Conservation (phyloP, 2,888 invertebrate species). For the Capitulum mitella region DNA sequence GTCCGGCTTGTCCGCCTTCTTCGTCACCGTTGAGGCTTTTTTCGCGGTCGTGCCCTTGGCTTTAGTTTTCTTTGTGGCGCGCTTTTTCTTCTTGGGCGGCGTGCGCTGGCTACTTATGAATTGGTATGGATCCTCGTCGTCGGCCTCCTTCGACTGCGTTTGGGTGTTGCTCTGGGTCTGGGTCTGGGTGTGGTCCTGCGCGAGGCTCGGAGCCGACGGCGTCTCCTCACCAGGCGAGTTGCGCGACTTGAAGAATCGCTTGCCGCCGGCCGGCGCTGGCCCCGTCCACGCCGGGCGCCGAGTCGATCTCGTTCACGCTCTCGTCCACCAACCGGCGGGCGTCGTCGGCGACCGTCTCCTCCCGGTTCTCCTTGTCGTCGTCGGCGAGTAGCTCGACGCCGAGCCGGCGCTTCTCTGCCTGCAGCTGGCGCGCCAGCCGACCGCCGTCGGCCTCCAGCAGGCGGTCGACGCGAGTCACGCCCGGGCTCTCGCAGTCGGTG, state of each 20-base stretch:
- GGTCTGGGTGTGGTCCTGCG: background rate
- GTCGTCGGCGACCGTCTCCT: background rate
- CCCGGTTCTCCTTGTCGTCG: background rate
- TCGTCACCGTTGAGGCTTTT: background rate
- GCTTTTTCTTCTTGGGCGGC: conserved; percentile 18
- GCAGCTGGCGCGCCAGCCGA: background rate
- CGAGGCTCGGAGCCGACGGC: background rate
- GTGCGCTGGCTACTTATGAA: conserved; percentile 19
- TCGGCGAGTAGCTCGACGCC: background rate
- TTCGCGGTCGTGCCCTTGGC: background rate
- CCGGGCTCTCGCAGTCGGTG: background rate
- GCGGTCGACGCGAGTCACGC: background rate
- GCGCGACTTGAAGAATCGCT: conserved; percentile 1
- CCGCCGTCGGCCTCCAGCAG: background rate
- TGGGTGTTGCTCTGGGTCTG: background rate
- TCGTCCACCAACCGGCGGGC: background rate
- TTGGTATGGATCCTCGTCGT: background rate
- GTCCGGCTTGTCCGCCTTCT: background rate
- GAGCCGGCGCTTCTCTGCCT: background rate
- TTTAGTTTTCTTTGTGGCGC: background rate
- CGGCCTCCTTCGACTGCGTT: background rate
- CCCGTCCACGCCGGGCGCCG: background rate
- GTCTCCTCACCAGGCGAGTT: background rate
- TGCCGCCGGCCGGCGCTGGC: background rate
- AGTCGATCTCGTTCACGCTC: background rate